Base-by-base conservation (phyloP, 2,113 vertebrate species). In the Caretta caretta region DNA sequence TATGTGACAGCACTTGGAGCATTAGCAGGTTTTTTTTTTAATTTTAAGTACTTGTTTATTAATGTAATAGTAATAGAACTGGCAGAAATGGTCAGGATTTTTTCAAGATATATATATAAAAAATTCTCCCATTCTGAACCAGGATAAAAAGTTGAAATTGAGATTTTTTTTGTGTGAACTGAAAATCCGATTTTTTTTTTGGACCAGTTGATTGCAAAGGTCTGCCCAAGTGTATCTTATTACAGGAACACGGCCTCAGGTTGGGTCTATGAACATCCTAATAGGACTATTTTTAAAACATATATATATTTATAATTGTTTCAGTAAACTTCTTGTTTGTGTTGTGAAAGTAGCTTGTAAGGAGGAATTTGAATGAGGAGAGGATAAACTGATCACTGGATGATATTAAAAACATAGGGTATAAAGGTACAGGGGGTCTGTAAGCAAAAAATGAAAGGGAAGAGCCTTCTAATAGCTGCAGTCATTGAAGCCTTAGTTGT, bases 381-480 rank as follows among this genome's bases (percentile, higher is more conserved):
- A 69, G 2, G 8, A 38, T n/a, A 69, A 69, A 72, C 17, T 72
- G 65, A 38, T 38, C 65, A 38, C 35, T 72, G 65, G n/a, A 20
- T 17, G 20, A 69, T 72, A 17, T 19, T 72, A 38, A 72, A 38
- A 20, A 10, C n/a, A 22, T 38, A 72, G n/a, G 35, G 17, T 72
- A 72, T n/a, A 69, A 65, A 65, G 7, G 7, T 65, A 8, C 19
- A 22, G 8, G n/a, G 35, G 8, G 65, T 4, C 31, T 38, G n/a
- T 38, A 38, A 35, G 62, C 42, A 49, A 9, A 35, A 62, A 29
- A 88, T 88, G 69, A 59, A 82, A 87, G 69, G 81, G 10, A 27
- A 48, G 42, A 81, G 75, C 53, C 54, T 88, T 94, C 93, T 48
- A 88, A 94, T 93, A 89, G 49, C 51, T 93, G 93, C 90, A 90